Evolutionary conservation across 2,888 invertebrate genomes (phyloP), one percentile per base, ranked within the genome.

Genomic region (Ophion ellenae): DNA sequence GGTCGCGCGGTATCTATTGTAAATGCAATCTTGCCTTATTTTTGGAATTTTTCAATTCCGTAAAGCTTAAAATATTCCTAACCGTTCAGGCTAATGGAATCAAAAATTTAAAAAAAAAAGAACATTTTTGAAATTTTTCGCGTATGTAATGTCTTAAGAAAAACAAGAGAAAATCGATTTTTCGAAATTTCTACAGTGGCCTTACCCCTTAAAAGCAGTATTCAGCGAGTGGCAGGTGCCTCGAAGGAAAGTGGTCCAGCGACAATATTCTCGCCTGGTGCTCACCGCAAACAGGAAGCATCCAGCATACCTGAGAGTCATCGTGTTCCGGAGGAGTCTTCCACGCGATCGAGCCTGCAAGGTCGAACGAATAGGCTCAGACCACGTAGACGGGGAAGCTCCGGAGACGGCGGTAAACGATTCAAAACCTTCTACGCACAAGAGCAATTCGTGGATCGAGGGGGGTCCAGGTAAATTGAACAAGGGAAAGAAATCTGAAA

Each of bases 391-490:
- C 84, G 87, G n/a, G 88, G 71, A 7, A 88, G 86, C 45, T 71
- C 73, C 53, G 83, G 82, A 20, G 63, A 83, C 64, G 2, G 83
- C 2, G 83, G 88, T 66, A 86, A 89, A 45, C 81, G 28, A n/a
- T 89, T 87, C 36, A 64, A 87, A 2, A 87, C 87, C 84, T 90
- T 91, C 69, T 89, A 89, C 66, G 85, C 77, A 11, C 57, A 78
- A 7, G 81, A 77, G 32, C 67, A 61, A 78, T 47, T 24, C 5
- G 61, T 69, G 11, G 24, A 61, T 24, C 45, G 32, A 11, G 61
- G 17, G 3, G 64, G 75, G 64, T 79, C 83, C 47, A 83, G 83
- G 83, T 83, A 83, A 83, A 74, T 79, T 53, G 9, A 20, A 70
- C 10, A 20, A 14, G 11, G 3, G 53, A 2, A 7, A 69, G 5